phyloP scores from a whole-genome alignment of 2,797 vertebrate genomes.

The Nasua narica region DNA sequence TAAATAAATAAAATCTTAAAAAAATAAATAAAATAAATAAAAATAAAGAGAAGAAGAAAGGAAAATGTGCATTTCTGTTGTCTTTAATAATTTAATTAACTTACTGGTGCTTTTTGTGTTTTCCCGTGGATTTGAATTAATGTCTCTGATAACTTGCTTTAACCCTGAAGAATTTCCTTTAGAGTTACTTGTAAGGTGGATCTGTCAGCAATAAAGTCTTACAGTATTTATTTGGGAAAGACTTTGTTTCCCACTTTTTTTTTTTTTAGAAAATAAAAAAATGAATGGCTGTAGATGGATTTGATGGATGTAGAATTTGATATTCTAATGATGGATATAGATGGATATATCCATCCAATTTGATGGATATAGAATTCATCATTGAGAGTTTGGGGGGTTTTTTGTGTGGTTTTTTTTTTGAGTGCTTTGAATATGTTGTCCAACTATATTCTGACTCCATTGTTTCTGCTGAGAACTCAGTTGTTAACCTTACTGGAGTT shows the following conservation, averaged over 20 bases:
- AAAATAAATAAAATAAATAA: no score
- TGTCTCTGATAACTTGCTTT: background rate
- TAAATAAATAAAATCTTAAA: no score
- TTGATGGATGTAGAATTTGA: background rate
- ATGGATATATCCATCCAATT: no score
- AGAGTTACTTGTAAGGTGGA: background rate
- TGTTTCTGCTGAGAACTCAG: background rate
- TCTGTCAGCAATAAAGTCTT: background rate
- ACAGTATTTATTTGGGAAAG: background rate
- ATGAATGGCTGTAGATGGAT: no score
- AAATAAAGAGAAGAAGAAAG: background rate
- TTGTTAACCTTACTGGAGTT: background rate
- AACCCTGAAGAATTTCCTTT: background rate
- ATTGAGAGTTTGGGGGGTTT: background rate
- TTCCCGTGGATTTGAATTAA: background rate
- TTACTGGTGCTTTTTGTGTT: background rate
- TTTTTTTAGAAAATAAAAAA: background rate
- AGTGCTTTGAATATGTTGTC: background rate
- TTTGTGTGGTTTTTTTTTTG: background rate
- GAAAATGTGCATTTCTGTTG: background rate
- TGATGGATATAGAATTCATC: background rate
- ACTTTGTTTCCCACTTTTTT: background rate
- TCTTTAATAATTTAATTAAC: background rate
- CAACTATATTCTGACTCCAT: background rate
- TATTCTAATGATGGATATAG: background rate